Conservation (phyloP, 2,797 vertebrate species). For the Hoplostethus atlanticus region DNA sequence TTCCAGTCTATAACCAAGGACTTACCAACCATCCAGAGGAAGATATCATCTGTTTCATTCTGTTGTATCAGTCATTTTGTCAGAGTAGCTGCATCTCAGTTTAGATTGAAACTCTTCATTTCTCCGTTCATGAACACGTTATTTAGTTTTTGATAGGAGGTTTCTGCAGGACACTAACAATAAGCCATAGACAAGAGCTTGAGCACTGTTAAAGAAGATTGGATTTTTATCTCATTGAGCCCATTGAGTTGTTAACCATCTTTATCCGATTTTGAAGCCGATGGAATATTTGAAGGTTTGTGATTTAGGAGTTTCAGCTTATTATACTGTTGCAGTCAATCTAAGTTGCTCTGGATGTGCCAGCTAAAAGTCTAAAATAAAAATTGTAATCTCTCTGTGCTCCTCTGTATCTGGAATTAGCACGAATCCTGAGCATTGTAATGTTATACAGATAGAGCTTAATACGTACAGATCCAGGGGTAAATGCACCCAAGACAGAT, state of each 20-base stretch:
- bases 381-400: neutral
- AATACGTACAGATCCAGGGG: neutral
- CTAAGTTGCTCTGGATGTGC: neutral
- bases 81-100: neutral
- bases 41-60: too few relatives aligned
- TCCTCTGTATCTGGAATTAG: neutral
- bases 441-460: neutral
- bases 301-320: neutral
- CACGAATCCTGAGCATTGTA: too few relatives aligned
- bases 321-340: neutral
- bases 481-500: neutral
- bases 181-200: neutral
- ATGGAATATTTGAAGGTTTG: neutral
- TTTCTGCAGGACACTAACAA: too few relatives aligned
- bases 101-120: conserved; percentile 6
- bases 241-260: neutral
- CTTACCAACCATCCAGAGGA: too few relatives aligned
- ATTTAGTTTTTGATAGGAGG: neutral
- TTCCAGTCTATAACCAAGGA: neutral
- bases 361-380: neutral
- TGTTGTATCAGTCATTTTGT: too few relatives aligned
- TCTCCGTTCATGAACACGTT: conserved; percentile 20
- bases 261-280: neutral
- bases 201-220: neutral
- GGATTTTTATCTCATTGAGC: neutral